Evolutionary conservation across 2,888 invertebrate species (phyloP), one percentile per base, ranked within the genome.

Genomic region (Griposia aprilina): DNA sequence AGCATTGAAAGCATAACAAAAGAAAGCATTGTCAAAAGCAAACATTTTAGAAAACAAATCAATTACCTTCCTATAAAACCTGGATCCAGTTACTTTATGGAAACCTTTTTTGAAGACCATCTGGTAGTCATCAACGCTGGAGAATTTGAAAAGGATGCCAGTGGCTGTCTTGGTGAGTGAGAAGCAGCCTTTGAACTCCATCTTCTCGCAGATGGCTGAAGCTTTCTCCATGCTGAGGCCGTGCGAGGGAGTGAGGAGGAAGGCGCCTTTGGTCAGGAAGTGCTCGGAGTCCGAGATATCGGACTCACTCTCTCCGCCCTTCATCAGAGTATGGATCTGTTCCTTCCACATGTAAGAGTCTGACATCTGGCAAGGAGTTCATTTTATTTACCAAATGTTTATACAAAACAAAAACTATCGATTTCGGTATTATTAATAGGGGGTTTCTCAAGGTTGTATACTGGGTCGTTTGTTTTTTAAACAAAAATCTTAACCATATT

Each of bases 141-240:
- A 98, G 96, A 98, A 98, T 95, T 98, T 98, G 97, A 98, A 98
- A 84, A 98, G 97, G 91, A 98, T 98, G 78, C 98, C 98, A 66
- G 98, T 98, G 72, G 98, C 98, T 1, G 98, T 98, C 97, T 98
- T 98, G 85, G 98, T 98, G 89, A 98, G 97, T 88, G 98, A 98
- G 96, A 98, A 98, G 91, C 98, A 98, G 74, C 98, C 98, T 90
- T 98, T 98, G 96, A 98, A 98, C 96, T 98, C 98, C 97, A 98
- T 98, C 94, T 98, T 98, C 97, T 98, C 98, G 96, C 98, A 98
- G 91, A 98, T 98, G 89, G 98, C 97, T 63, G 98, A 98, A 5
- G 98, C 98, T 88, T 98, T 98, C 95, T 98, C 98, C 97, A 98
- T 98, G 92, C 98, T 98, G 89, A 98, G 97, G 92, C 98, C 98